phyloP scores from a whole-genome alignment of 2,888 invertebrate genomes.

The Tenthredo amoena region DNA sequence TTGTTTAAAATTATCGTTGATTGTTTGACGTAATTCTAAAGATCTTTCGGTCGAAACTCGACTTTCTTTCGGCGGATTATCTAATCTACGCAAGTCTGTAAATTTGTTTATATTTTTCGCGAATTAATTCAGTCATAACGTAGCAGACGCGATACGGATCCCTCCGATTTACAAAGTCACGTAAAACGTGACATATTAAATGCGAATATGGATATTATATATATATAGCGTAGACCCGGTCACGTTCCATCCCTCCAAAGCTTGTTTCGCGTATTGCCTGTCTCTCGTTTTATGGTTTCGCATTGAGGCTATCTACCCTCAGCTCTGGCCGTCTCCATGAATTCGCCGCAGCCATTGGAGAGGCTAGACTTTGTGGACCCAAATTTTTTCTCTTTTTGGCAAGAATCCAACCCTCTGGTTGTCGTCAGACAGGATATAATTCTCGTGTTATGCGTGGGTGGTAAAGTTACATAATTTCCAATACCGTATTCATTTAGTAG shows the following conservation, averaged over 20 bases:
- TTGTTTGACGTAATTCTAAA: too few species aligned
- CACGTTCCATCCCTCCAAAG: neutral
- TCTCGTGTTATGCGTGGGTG: neutral
- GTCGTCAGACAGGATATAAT: neutral
- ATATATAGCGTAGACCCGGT: neutral
- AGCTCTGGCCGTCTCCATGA: neutral
- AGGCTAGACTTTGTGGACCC: slow-evolving; percentile 33
- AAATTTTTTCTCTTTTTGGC: slow-evolving; percentile 17
- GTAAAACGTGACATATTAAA: slow-evolving; percentile 8
- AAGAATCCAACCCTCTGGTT: slow-evolving; percentile 11
- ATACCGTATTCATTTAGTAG: neutral
- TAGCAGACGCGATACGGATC: neutral
- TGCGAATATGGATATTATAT: neutral
- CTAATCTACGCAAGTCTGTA: too few species aligned
- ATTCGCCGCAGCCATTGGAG: slow-evolving; percentile 4
- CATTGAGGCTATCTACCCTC: neutral
- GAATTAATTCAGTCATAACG: neutral
- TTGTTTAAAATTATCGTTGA: too few species aligned
- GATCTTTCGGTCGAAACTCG: too few species aligned
- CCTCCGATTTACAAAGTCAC: too few species aligned
- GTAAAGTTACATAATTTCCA: neutral
- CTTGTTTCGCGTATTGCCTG: neutral
- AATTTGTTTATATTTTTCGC: too few species aligned
- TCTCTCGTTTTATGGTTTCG: slow-evolving; percentile 24
- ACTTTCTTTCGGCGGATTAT: too few species aligned